A percentile compares a stretch with the other conserved stretches of the same genome.
phyloP scores from a whole-genome alignment of 2,888 invertebrate species.

The Eristalis pertinax region DNA sequence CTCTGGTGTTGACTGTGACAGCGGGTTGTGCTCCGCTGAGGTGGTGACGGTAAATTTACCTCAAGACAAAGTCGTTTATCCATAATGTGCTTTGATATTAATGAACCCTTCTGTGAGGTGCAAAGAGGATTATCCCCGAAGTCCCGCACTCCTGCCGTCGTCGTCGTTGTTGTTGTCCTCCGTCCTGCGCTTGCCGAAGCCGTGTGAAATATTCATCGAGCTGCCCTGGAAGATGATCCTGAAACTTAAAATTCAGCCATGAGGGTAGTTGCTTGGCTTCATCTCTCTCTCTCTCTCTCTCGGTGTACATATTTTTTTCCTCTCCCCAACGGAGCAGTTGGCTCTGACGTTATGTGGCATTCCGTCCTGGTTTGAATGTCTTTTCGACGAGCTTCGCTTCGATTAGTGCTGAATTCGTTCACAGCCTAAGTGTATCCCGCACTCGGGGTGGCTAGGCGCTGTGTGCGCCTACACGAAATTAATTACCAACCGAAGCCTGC shows the following conservation, averaged over 20 bases:
- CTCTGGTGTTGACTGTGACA: not conserved
- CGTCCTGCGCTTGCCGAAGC: no score
- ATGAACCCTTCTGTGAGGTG: conserved; percentile 43
- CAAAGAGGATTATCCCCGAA: conserved; percentile 24
- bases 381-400: no score
- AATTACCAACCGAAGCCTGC: conserved; percentile 14
- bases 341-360: no score
- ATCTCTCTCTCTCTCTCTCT: not conserved
- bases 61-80: conserved; percentile 39
- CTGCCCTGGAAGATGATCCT: not conserved
- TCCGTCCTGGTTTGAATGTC: no score
- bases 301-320: not conserved
- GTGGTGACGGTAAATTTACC: conserved; percentile 6
- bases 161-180: not conserved
- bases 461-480: conserved; percentile 12
- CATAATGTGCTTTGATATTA: conserved; percentile 42
- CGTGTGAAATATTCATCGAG: conserved; percentile 36
- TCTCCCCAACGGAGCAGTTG: no score
- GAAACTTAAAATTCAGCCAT: conserved; percentile 26
- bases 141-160: not conserved
- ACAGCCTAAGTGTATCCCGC: no score
- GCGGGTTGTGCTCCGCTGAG: not conserved
- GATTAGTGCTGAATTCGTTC: no score
- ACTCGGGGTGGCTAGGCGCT: no score
- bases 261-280: not conserved